Base-by-base conservation (phyloP, 37 sponge, comb jelly and placozoan species). In the Aplysina aerophoba region DNA sequence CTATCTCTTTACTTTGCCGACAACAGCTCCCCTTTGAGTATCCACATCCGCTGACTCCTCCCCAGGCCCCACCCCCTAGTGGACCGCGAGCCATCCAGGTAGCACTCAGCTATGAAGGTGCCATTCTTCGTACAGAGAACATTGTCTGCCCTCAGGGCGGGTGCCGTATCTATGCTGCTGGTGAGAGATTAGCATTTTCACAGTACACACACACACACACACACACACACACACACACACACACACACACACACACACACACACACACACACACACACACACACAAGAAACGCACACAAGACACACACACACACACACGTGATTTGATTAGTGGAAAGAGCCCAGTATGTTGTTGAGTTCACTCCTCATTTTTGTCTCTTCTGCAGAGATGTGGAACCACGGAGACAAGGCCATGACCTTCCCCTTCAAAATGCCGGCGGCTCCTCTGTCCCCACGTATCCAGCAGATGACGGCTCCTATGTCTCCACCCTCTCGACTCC, bases 51-150 rank as follows among this genome's bases (percentile, higher is more conserved):
- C 78, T 75, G 40, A 75, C 89, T 40, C 89, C 92, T 54, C 80
- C 75, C 34, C 63, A 36, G 40, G 35, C 79, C 17, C 62, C 87
- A 1, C 83, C 92, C 35, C 64, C 88, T 11, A 39, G 72, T 33
- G 71, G 80, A 27, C 75, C 84, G n/a, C 56, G 55, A 61, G 67
- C 87, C 27, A 27, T 92, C 1, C 68, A 85, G 14, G 44, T 92
- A 24, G 16, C 83, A 25, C 56, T 92, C 39, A 79, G 59, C 71
- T 89, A 89, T 55, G 84, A 84, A 13, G 78, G 83, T 22, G 78
- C 83, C 4, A 55, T 58, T 22, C 79, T 85, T 24, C 55, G 30
- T 27, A 79, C 62, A 19, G 60, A 86, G 63, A 77, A 58, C 55
- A 40, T 92, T 27, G 50, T 59, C n/a, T 83, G 84, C 55, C 36